Percentiles rank a stretch among this genome's conserved stretches.
These are phyloP conservation scores for Etia nguti DNA, from an alignment of 2,113 vertebrate species.

Conservation along the genomic window DNA sequence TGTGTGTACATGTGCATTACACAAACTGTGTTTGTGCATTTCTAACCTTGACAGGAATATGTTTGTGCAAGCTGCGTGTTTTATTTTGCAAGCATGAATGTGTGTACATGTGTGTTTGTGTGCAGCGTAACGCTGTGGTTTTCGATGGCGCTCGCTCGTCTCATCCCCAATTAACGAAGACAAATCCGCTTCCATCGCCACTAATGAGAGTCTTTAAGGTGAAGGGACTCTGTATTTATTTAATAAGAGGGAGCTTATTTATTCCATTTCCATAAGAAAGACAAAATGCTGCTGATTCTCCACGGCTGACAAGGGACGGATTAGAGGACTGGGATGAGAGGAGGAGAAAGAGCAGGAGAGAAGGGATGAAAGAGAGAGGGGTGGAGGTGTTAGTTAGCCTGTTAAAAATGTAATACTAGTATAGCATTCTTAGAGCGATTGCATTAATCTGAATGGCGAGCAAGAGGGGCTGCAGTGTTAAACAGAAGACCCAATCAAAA, in stretches of 20 bases:
- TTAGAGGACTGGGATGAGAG: background rate
- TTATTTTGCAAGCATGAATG: background rate
- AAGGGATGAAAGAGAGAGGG: background rate
- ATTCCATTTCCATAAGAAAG: slow-evolving; percentile 40
- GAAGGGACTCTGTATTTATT: slow-evolving; percentile 46
- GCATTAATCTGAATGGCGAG: background rate
- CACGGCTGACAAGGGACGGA: background rate
- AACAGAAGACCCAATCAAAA: background rate
- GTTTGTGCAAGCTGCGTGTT: background rate
- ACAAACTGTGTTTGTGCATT: background rate
- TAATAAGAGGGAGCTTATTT: slow-evolving; percentile 50
- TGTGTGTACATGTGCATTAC: background rate
- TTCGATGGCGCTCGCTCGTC: slow-evolving; percentile 30
- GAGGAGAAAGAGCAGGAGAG: background rate
- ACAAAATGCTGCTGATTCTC: slow-evolving; percentile 17
- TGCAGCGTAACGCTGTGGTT: background rate
- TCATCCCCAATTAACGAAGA: slow-evolving; percentile 66
- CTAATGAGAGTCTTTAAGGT: slow-evolving; percentile 68
- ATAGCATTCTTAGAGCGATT: background rate
- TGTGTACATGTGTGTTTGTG: background rate
- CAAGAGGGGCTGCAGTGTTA: background rate
- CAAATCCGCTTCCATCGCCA: slow-evolving; percentile 55
- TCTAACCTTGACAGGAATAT: slow-evolving; percentile 14
- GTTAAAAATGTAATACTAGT: background rate
- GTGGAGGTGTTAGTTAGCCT: background rate